These are phyloP conservation scores for Lypha dubia DNA, from an alignment of 2,888 invertebrate species.

Conservation along the genomic window DNA sequence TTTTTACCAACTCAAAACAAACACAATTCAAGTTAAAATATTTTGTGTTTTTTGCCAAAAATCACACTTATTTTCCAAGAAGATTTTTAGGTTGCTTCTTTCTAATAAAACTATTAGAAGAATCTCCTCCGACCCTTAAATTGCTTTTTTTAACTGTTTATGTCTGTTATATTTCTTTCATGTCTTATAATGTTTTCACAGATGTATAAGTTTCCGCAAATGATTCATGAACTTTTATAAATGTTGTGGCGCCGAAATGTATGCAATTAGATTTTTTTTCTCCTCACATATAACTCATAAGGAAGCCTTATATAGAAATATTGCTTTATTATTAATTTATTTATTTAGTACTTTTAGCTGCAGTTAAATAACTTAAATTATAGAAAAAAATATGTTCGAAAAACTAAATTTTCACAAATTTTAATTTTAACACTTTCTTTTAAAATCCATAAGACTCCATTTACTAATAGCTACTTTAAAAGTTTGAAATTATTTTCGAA, in stretches of 20 bases:
- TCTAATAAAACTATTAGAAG: not conserved
- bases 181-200: slow-evolving; percentile 33
- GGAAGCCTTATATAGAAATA: not conserved
- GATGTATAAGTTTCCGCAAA: slow-evolving; percentile 53
- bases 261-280: slow-evolving; percentile 32
- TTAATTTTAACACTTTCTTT: not conserved
- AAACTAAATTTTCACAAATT: not conserved
- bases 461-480: too few species aligned
- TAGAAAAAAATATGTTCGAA: too few species aligned
- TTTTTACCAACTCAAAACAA: too few species aligned
- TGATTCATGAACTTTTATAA: slow-evolving; percentile 54
- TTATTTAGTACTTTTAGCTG: not conserved
- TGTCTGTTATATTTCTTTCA: slow-evolving; percentile 26
- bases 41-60: not conserved
- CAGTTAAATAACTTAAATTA: too few species aligned
- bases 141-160: not conserved
- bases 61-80: slow-evolving; percentile 15
- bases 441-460: too few species aligned
- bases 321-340: not conserved
- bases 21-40: not conserved
- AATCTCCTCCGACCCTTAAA: not conserved
- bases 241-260: slow-evolving; percentile 59
- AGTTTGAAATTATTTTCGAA: not conserved
- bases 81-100: not conserved
- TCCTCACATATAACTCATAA: slow-evolving; percentile 20